Percentiles rank a stretch among this genome's conserved stretches.
These are phyloP conservation scores for Rhaphigaster nebulosa DNA, from an alignment of 2,888 invertebrate species.

Conservation along the genomic window DNA sequence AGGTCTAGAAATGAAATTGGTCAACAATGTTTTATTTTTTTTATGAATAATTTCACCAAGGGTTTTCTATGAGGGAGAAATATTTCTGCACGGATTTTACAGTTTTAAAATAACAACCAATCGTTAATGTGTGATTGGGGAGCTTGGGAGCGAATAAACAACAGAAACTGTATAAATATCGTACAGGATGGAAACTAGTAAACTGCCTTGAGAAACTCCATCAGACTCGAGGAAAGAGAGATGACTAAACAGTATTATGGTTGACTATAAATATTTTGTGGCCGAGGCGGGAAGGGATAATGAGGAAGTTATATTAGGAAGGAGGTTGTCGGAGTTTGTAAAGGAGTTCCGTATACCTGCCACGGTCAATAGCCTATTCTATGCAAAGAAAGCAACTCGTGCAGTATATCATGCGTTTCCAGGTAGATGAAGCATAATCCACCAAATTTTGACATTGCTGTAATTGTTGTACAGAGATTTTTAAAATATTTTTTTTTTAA, in stretches of 20 bases:
- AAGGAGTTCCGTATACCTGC: neutral
- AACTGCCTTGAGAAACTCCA: neutral
- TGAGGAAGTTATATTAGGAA: slow-evolving; percentile 21
- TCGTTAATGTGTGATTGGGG: neutral
- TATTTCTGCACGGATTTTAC: neutral
- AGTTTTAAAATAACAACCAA: neutral
- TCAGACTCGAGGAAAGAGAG: neutral
- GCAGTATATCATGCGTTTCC: neutral
- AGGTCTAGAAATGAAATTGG: too few species aligned
- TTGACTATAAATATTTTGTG: neutral
- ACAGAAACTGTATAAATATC: neutral
- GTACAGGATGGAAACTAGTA: neutral
- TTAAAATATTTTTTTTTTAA: too few species aligned
- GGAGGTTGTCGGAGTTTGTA: slow-evolving; percentile 27
- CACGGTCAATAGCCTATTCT: neutral
- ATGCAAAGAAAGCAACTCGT: neutral
- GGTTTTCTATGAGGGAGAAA: too few species aligned
- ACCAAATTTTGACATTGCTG: neutral
- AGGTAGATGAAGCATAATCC: neutral
- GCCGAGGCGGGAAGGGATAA: neutral
- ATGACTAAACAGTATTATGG: neutral
- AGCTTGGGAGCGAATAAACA: neutral
- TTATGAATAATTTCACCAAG: too few species aligned
- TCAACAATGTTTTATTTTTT: too few species aligned
- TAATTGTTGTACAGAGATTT: neutral